Conservation (phyloP, 2,113 vertebrate species). For the Xiphophorus maculatus region DNA sequence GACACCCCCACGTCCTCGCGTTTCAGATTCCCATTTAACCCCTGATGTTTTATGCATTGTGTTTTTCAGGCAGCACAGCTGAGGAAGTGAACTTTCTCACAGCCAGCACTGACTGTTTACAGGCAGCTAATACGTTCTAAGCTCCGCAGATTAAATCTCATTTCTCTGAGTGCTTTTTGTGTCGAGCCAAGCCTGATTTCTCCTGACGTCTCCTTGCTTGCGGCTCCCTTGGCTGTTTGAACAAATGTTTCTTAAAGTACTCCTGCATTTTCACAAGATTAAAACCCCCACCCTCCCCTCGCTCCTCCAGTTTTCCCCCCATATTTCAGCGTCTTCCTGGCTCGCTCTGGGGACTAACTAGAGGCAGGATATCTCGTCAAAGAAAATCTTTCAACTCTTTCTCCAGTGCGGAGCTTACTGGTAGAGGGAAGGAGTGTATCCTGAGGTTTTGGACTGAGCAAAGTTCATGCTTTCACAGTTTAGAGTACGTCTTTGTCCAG, state of each 20-base stretch:
- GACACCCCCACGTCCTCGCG: background rate
- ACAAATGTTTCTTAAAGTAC: slow-evolving; percentile 66
- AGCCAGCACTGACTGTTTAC: slow-evolving; percentile 65
- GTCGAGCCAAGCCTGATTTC: slow-evolving; percentile 69
- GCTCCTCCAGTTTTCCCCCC: slow-evolving; percentile 25
- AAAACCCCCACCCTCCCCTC: slow-evolving; percentile 15
- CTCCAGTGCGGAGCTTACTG: slow-evolving; percentile 22
- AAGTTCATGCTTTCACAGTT: slow-evolving; percentile 28
- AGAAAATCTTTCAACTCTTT: slow-evolving; percentile 56
- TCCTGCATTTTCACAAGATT: slow-evolving; percentile 68
- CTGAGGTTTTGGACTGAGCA: slow-evolving; percentile 21
- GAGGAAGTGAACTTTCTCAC: slow-evolving; percentile 61
- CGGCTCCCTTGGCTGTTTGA: slow-evolving; percentile 48
- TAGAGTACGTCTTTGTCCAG: slow-evolving; percentile 34
- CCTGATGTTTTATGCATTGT: slow-evolving; percentile 42
- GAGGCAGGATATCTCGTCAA: slow-evolving; percentile 48
- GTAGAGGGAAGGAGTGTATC: slow-evolving; percentile 35
- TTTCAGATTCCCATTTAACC: background rate
- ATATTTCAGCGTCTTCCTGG: slow-evolving; percentile 46
- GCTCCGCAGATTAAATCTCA: slow-evolving; percentile 71
- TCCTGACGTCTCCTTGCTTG: slow-evolving; percentile 60
- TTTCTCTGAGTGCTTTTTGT: slow-evolving; percentile 74
- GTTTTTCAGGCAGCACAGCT: slow-evolving; percentile 38
- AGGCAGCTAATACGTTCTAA: slow-evolving; percentile 60
- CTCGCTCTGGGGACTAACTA: slow-evolving; percentile 46